Evolutionary conservation across 2,888 invertebrate genomes (phyloP), one percentile per base, ranked within the genome.

Genomic region (Pseudoips prasinana): DNA sequence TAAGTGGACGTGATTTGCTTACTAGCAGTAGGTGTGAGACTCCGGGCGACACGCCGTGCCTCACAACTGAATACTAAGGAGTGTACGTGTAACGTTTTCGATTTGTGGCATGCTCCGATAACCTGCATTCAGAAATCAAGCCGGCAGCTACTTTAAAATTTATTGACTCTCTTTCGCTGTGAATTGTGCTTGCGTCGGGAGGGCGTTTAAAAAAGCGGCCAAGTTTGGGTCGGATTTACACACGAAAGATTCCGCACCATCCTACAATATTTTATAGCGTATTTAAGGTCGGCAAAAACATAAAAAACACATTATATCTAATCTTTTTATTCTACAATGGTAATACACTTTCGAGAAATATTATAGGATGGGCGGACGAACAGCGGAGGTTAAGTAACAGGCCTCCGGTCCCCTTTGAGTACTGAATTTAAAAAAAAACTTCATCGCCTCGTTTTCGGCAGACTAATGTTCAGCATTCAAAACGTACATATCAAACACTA

Each of bases 81-180:
- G 83, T 70, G 64, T 64, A 73, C 74, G 69, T 77, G 80, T 82
- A 71, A 68, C 83, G 78, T 67, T 76, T 79, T 72, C 82, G 78
- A 86, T 86, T 83, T 83, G 82, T 77, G 82, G 79, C 79, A 78
- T 81, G 76, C 78, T 78, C 86, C 81, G 87, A 88, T 88, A 87
- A 87, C 87, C 87, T 80, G 81, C 85, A 86, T 86, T 87, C 77
- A 77, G 85, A 83, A 85, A 87, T 81, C 81, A 84, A 82, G 74
- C 84, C 78, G 73, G 64, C 69, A 73, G 65, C 74, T 77, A 73
- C 75, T 80, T 64, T 66, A 62, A 76, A 84, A 86, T 86, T 84
- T 85, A 85, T 83, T 71, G 77, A 79, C 80, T 78, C 79, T 75
- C 77, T 74, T 83, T 80, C 61, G 57, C 63, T 70, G 70, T 58